phyloP scores from a whole-genome alignment of 2,888 invertebrate genomes.

The Scaptomyza cyrtandrae region DNA sequence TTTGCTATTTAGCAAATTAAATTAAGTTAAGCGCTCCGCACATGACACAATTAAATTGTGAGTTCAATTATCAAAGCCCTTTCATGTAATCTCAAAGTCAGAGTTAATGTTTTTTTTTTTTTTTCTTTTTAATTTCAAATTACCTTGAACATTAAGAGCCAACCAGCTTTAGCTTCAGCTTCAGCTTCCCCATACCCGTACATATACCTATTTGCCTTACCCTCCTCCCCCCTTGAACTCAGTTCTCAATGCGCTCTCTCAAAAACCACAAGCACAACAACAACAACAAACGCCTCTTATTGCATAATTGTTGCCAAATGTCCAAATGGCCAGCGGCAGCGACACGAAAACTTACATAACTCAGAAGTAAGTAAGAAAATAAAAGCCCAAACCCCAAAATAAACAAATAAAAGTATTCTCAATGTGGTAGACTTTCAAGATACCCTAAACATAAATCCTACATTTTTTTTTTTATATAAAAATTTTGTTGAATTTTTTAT shows the following conservation, averaged over 20 bases:
- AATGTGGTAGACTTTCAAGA: not conserved
- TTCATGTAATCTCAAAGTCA: slow-evolving; percentile 72
- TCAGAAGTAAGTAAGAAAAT: slow-evolving; percentile 18
- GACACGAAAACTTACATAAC: slow-evolving; percentile 57
- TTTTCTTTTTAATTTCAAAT: slow-evolving; percentile 34
- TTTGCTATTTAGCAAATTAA: slow-evolving; percentile 52
- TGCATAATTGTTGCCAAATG: slow-evolving; percentile 69
- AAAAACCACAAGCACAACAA: slow-evolving; percentile 4
- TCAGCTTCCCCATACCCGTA: not conserved
- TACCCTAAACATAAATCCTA: slow-evolving; percentile 1
- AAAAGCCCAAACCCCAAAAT: slow-evolving; percentile 5
- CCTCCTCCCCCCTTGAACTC: not conserved
- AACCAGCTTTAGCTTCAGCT: too few relatives aligned
- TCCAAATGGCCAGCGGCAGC: slow-evolving; percentile 46
- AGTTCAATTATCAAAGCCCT: slow-evolving; percentile 51
- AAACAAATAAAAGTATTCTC: slow-evolving; percentile 5
- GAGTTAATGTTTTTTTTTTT: slow-evolving; percentile 53
- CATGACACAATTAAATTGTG: slow-evolving; percentile 47
- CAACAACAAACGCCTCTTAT: slow-evolving; percentile 36
- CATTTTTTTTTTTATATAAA: too few relatives aligned
- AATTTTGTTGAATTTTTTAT: too few relatives aligned
- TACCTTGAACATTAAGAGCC: slow-evolving; percentile 59
- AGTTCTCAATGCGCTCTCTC: slow-evolving; percentile 11
- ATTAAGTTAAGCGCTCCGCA: slow-evolving; percentile 33
- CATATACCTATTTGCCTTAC: slow-evolving; percentile 2